Evolutionary conservation across 1,140 invertebrate genomes (phyloP), one percentile per base, ranked within the genome.

Genomic region (Trichogramma pretiosum): DNA sequence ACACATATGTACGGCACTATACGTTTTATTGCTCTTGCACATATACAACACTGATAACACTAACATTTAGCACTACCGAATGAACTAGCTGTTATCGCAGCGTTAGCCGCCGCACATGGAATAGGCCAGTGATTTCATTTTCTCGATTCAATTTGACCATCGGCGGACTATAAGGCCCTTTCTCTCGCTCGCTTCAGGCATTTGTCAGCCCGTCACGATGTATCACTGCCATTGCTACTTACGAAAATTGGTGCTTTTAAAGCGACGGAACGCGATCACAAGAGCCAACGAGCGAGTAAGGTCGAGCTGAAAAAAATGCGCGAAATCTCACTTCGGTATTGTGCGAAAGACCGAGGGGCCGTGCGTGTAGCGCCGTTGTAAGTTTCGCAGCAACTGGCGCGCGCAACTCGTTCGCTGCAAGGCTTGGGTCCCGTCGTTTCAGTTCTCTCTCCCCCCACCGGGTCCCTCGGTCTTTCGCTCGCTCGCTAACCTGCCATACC

Each of bases 371-470:
- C 33, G 48, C 23, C 32, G 32, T 18, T 50, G 42, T 37, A 32
- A 50, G 30, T 50, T 42, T 14, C 21, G 34, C 34, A 46, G 48
- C 48, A 32, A 50, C 48, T 50, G 42, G 42, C 48, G 42, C 45
- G 33, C 48, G 41, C 23, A 16, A 42, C 9, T 40, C 23, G 41
- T 36, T 21, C 33, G 14, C 1, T n/a, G n/a, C n/a, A n/a, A n/a
- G n/a, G 0, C 17, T 1, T 32, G 40, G 48, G 26, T 41, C 41
- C 48, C 46, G 46, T 22, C n/a, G 38, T 33, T 42, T n/a, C 17
- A n/a, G 9, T n/a, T 45, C 26, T 34, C n/a, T 45, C 32, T 38
- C 28, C 28, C 30, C n/a, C n/a, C n/a, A n/a, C n/a, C n/a, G n/a
- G n/a, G n/a, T 33, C 37, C 28, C 11, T 24, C 43, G n/a, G 18